Conservation (phyloP, 2,797 vertebrate genomes). For the Poliocrania exsul region DNA sequence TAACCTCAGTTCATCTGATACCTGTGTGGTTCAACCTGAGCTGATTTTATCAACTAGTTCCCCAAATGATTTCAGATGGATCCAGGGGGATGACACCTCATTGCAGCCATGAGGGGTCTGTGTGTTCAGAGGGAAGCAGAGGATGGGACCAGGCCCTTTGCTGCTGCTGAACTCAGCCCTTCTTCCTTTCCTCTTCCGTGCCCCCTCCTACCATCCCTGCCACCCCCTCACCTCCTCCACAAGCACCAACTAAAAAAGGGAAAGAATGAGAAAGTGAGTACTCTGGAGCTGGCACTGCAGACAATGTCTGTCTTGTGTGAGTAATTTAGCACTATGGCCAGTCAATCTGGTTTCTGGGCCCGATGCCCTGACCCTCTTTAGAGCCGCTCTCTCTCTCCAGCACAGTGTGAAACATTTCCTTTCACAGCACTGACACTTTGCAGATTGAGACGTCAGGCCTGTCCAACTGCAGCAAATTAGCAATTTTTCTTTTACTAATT, state of each 20-base stretch:
- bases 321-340: slow-evolving; percentile 82
- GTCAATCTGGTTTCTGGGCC: slow-evolving; percentile 87
- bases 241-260: slow-evolving; percentile 56
- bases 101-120: not conserved
- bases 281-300: slow-evolving; percentile 81
- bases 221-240: slow-evolving; percentile 70
- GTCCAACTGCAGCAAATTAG: slow-evolving; percentile 91
- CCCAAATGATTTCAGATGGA: not conserved
- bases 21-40: not conserved
- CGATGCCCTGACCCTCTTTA: slow-evolving; percentile 85
- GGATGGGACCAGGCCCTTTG: not conserved
- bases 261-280: slow-evolving; percentile 77
- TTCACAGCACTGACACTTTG: slow-evolving; percentile 90
- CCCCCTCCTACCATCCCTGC: slow-evolving; percentile 2
- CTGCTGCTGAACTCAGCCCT: not conserved
- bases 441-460: slow-evolving; percentile 97
- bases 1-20: not conserved
- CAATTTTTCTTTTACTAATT: slow-evolving; percentile 94
- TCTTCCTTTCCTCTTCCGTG: not conserved
- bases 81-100: not conserved
- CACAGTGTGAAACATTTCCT: slow-evolving; percentile 85
- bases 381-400: slow-evolving; percentile 78
- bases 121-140: not conserved
- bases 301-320: slow-evolving; percentile 87
- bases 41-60: not conserved